Evolutionary conservation across 2,888 invertebrate species (phyloP), one percentile per base, ranked within the genome.

Genomic region (Limnephilus marmoratus): DNA sequence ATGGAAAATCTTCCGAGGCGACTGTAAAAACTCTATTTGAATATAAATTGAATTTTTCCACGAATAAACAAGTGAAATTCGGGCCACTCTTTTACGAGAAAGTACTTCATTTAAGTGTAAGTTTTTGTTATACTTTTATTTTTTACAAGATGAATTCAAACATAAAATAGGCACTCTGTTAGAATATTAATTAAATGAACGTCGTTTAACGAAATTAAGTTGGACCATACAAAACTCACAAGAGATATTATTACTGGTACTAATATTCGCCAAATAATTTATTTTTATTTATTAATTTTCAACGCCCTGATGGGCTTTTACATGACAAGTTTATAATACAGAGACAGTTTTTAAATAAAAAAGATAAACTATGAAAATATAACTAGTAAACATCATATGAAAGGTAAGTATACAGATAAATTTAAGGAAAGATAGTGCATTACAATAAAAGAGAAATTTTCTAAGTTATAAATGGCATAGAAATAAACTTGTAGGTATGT

Each of bases 11-110:
- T n/a, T 86, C 12, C n/a, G n/a, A 86, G 49, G 86, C 37, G 49
- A 86, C 86, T 45, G 86, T 45, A 86, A 86, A 86, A 86, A 45
- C n/a, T n/a, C 86, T 45, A 86, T 86, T 86, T 86, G 86, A 86
- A 86, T 86, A 86, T 86, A 86, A 86, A 86, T 86, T 86, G 86
- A 29, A 49, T 45, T 86, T 49, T 29, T 68, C 24, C 49, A 13
- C 29, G 86, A 86, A 86, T 86, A 86, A 86, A 49, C 49, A 86
- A 86, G 24, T 0, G 49, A 49, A 86, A 86, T 86, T 45, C 13
- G 13, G n/a, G 45, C 86, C 29, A 86, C 49, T 86, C 86, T n/a
- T 85, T 29, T n/a, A 13, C 45, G 29, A 86, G n/a, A n/a, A 68
- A 68, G 68, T n/a, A 86, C 29, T 86, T 45, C 4, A 86, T 49